These are phyloP conservation scores for Cyphomyrus discorhynchus DNA, from an alignment of 2,113 vertebrate genomes.

Conservation along the genomic window DNA sequence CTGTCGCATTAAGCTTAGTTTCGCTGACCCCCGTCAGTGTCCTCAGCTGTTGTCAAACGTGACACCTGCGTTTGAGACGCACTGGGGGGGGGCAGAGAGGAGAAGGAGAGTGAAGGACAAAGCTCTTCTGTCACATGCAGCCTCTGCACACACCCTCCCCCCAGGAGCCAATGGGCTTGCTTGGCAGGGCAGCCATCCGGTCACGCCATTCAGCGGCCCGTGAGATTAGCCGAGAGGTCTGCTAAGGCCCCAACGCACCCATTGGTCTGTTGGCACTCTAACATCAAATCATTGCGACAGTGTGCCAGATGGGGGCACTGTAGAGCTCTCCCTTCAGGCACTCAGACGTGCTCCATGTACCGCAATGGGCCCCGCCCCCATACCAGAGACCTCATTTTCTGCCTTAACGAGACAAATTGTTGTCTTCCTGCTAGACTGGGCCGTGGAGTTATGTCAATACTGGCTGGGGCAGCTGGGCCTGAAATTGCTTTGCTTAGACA, in stretches of 20 bases:
- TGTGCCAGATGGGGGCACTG: not conserved
- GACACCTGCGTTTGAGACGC: not conserved
- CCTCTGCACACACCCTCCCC: not conserved
- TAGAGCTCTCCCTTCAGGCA: no score
- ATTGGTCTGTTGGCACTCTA: not conserved
- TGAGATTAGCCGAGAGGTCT: not conserved
- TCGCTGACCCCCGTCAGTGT: not conserved
- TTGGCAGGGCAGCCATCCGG: not conserved
- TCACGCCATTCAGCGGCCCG: not conserved
- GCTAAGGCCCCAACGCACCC: not conserved
- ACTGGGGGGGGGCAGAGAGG: not conserved
- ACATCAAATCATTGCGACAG: not conserved
- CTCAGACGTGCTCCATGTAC: not conserved
- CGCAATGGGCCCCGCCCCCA: not conserved
- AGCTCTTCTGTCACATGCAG: not conserved
- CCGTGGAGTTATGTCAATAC: constrained; percentile 36
- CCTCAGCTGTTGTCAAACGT: not conserved
- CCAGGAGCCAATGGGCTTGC: not conserved
- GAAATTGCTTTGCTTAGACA: constrained; percentile 67
- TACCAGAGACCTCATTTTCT: constrained; percentile 46
- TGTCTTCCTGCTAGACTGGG: constrained; percentile 56
- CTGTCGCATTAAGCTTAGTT: not conserved
- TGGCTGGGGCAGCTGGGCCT: constrained; percentile 58
- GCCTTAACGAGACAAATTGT: constrained; percentile 60
- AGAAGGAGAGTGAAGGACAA: not conserved